phyloP scores from a whole-genome alignment of 2,888 invertebrate species.

The Metacarcinus magister region DNA sequence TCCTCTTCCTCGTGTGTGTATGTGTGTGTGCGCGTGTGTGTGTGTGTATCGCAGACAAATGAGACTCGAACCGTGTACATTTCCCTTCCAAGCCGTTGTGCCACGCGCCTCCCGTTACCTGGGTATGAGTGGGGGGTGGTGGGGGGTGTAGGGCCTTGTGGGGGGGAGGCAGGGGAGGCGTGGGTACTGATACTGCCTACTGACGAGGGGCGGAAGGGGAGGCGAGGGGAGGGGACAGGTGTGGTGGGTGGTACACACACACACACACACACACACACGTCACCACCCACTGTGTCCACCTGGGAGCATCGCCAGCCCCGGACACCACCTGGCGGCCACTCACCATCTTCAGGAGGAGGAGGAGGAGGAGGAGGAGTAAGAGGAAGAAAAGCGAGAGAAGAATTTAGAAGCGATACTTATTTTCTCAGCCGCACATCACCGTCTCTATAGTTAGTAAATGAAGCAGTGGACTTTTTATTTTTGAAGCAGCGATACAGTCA shows the following conservation, averaged over 20 bases:
- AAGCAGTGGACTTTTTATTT: too few relatives aligned
- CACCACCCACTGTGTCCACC: conserved; percentile 38
- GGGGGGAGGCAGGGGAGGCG: background rate
- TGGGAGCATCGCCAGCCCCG: background rate
- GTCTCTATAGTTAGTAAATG: background rate
- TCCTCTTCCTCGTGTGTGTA: too few relatives aligned
- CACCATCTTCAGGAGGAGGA: conserved; percentile 28
- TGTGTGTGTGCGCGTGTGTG: background rate
- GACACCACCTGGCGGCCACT: background rate
- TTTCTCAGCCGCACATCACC: background rate
- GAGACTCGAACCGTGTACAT: background rate
- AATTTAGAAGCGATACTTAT: background rate
- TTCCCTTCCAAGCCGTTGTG: background rate
- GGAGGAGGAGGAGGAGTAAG: background rate
- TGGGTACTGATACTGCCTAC: background rate
- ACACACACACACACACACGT: conserved; percentile 16
- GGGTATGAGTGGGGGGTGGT: background rate
- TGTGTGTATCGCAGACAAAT: background rate
- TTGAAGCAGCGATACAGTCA: background rate
- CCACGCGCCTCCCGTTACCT: background rate
- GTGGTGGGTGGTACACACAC: background rate
- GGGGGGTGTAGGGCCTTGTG: background rate
- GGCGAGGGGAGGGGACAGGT: background rate
- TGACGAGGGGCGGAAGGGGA: background rate
- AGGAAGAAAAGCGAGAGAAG: background rate